These are phyloP conservation scores for Passerina amoena DNA, from an alignment of 2,113 vertebrate species.

Conservation along the genomic window DNA sequence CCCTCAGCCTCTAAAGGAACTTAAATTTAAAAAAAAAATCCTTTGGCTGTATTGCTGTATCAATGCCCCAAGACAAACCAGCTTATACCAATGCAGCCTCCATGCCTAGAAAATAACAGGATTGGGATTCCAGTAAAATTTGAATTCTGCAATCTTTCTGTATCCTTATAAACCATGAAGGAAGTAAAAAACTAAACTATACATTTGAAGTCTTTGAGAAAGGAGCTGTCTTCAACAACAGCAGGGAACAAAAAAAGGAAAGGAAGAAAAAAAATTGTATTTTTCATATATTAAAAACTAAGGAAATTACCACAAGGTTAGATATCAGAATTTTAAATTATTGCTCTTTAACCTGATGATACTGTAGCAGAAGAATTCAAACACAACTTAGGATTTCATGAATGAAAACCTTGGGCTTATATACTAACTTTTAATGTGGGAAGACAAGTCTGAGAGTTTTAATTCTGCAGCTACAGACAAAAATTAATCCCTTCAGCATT, in stretches of 20 bases:
- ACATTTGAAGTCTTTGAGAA: neutral
- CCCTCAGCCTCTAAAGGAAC: neutral
- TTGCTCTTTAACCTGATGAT: neutral
- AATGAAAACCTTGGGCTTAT: neutral
- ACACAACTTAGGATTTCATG: neutral
- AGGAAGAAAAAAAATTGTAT: neutral
- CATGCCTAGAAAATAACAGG: neutral
- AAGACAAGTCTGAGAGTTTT: neutral
- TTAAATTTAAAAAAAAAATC: neutral
- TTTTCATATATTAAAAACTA: neutral
- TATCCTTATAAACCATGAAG: neutral
- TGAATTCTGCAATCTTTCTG: neutral
- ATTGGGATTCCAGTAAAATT: neutral
- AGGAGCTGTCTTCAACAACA: neutral
- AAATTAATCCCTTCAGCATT: conserved; percentile 3
- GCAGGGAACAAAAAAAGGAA: neutral
- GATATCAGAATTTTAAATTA: neutral
- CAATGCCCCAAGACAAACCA: neutral
- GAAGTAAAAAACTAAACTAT: neutral
- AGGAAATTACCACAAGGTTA: neutral
- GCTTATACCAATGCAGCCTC: neutral
- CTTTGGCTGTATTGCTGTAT: neutral
- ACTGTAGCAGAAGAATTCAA: neutral
- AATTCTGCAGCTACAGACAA: neutral
- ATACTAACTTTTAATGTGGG: neutral